Evolutionary conservation across 2,888 invertebrate genomes (phyloP).

Genomic region (Resseliella maxima): DNA sequence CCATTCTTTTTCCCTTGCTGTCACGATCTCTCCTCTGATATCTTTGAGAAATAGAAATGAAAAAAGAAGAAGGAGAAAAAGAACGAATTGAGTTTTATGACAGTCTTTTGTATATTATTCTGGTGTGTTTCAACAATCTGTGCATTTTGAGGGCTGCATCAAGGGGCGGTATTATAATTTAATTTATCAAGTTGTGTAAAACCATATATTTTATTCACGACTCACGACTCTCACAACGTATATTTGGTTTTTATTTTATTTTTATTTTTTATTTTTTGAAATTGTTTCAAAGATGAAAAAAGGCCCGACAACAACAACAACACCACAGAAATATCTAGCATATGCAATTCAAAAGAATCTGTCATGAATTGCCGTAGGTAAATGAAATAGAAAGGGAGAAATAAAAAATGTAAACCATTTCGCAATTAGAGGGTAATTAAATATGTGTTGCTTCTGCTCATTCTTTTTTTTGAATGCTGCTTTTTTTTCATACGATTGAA

Average conservation of each 20-base stretch:
- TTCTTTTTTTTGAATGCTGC: neutral
- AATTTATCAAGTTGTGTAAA: neutral
- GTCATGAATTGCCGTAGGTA: neutral
- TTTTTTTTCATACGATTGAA: neutral
- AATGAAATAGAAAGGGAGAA: neutral
- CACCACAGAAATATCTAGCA: neutral
- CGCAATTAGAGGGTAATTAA: constrained; percentile 29
- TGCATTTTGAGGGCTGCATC: neutral
- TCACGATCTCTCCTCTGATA: constrained; percentile 2
- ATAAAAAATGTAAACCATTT: neutral
- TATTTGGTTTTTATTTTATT: too few species aligned
- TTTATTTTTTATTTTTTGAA: too few species aligned
- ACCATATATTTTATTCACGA: neutral
- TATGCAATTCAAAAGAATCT: neutral
- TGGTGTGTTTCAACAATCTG: neutral
- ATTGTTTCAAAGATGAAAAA: neutral
- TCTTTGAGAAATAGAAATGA: too few species aligned
- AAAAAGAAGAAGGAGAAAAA: too few species aligned
- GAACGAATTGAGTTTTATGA: constrained; percentile 34
- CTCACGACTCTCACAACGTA: neutral
- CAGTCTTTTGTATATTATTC: neutral
- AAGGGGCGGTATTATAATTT: neutral
- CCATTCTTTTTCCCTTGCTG: neutral
- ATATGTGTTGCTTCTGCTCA: too few species aligned
- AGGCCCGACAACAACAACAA: too few species aligned